Conservation (phyloP, 2,113 vertebrate genomes). For the Tragelaphus strepsiceros region DNA sequence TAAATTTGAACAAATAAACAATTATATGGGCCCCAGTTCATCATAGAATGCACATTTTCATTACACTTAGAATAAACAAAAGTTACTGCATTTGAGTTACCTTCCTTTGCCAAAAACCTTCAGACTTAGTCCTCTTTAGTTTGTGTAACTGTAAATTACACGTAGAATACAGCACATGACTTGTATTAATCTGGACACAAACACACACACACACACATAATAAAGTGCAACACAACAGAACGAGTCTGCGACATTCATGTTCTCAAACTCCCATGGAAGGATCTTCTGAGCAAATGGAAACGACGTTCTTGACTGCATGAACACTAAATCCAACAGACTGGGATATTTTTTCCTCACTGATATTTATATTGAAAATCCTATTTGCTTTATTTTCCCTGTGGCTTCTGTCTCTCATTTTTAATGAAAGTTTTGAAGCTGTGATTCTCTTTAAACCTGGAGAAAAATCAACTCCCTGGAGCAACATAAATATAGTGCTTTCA, state of each 20-base stretch:
- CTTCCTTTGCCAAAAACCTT: conserved; percentile 34
- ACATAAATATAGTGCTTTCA: background rate
- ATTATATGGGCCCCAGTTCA: background rate
- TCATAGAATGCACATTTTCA: conserved; percentile 24
- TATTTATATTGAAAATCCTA: background rate
- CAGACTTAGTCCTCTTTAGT: conserved; percentile 58
- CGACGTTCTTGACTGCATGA: background rate
- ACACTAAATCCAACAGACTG: background rate
- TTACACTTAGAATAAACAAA: conserved; percentile 55
- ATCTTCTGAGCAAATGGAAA: conserved; percentile 55
- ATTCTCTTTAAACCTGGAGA: conserved; percentile 37
- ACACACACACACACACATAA: conserved; percentile 64
- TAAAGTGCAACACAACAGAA: conserved; percentile 82
- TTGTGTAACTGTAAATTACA: conserved; percentile 68
- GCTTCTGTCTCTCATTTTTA: conserved; percentile 10
- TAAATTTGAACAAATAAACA: background rate
- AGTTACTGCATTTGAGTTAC: conserved; percentile 1
- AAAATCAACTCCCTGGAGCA: background rate
- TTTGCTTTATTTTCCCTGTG: conserved; percentile 42
- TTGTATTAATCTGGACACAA: conserved; percentile 70
- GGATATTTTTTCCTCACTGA: conserved; percentile 16
- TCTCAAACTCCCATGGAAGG: conserved; percentile 64
- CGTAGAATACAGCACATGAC: conserved; percentile 71
- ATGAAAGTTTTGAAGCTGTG: conserved; percentile 40
- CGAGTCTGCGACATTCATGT: conserved; percentile 74